Base-by-base conservation (phyloP, 2,888 invertebrate genomes). In the Stenchaetothrips biformis region DNA sequence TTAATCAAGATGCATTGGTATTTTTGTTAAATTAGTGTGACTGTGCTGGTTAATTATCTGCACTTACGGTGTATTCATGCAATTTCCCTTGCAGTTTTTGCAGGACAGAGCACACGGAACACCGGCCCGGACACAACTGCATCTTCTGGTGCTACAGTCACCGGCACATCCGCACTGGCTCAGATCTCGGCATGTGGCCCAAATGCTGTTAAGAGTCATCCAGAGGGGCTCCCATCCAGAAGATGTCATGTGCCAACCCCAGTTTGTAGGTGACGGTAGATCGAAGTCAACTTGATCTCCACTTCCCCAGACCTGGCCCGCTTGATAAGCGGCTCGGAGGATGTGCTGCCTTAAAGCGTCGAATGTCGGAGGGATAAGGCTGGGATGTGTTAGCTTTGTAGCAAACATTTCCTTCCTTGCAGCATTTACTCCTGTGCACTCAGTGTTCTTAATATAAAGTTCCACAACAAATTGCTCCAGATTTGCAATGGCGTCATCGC, bases 321-420 rank as follows among this genome's bases (percentile, higher is more conserved):
- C 62, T 18, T 62, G 62, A 18, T 13, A 62, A 18, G 62, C 62
- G 9, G 62, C 80, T 9, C 80, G 79, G 18, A 80, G 49, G 21
- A 59, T 53, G 53, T 80, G 80, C 78, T 80, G 79, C n/a, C 79
- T 49, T 11, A 79, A 79, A 25, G 80, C 53, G n/a, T 18, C 78
- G 7, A 27, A 80, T 11, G 80, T 79, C 7, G 79, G 79, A 7
- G 79, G 80, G 18, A 53, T 47, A 79, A 18, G 78, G 27, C 27
- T 9, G n/a, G 79, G 48, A 18, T 79, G 78, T 18, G 25, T 25
- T 21, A 21, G 27, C 27, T 48, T 13, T 18, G 80, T 49, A 16
- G 78, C 59, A 18, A 62, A 62, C 13, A 62, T 9, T 62, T 62
- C 13, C 18, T 62, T 9, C 6, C 62, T 8, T 8, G 62, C 62